Evolutionary conservation across 2,797 vertebrate species (phyloP).

Genomic region (Brachyrhaphis roseni): DNA sequence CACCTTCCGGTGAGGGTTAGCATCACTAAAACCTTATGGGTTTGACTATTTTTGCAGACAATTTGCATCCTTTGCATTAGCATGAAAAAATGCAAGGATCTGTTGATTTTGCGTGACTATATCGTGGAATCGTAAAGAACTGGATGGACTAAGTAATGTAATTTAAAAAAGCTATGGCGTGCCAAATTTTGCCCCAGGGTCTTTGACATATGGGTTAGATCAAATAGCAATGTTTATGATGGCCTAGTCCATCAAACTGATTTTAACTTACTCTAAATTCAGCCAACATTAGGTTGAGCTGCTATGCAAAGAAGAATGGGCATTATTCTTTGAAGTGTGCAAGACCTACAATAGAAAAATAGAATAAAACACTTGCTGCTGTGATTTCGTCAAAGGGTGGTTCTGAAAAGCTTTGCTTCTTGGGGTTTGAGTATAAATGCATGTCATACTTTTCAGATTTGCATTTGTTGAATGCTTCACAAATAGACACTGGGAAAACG

Average conservation of each 20-base stretch:
- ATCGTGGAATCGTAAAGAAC: too few relatives aligned
- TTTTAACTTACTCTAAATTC: neutral
- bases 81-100: too few relatives aligned
- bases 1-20: too few relatives aligned
- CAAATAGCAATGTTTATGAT: neutral
- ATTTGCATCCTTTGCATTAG: too few relatives aligned
- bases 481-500: neutral
- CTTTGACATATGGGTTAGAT: neutral
- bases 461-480: neutral
- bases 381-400: neutral
- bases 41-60: neutral
- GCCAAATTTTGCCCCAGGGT: too few relatives aligned
- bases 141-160: too few relatives aligned
- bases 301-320: neutral
- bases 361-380: neutral
- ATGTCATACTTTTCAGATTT: neutral
- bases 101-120: too few relatives aligned
- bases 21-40: neutral
- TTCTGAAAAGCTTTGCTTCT: neutral
- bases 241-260: neutral
- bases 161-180: too few relatives aligned
- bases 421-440: neutral
- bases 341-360: neutral
- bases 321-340: neutral
- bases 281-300: neutral